Base-by-base conservation (phyloP, 2,797 vertebrate genomes). In the Chelidonichthys spinosus region DNA sequence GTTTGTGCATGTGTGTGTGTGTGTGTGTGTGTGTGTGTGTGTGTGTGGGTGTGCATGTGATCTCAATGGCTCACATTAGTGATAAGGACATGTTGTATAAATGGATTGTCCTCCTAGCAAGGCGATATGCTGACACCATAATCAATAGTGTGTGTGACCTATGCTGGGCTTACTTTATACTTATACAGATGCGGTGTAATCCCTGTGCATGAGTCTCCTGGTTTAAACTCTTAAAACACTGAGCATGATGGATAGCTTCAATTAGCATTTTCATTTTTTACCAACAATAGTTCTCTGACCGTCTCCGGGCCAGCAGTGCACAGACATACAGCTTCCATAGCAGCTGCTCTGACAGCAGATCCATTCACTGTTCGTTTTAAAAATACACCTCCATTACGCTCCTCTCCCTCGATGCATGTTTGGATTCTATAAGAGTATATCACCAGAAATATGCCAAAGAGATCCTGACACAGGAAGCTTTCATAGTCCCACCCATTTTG, bases 191-290 rank as follows among this genome's bases (percentile, higher is more conserved):
- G 43, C 14, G 40, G 58, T 75, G 50, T 42, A 63, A 37, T 54
- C 32, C 17, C n/a, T 42, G 50, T 11, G 7, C 50, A 60, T 53
- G 58, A 36, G 36, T 55, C 11, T 64, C n/a, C 32, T 33, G 25
- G n/a, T 63, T 68, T 69, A 70, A 65, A 56, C 54, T 43, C 63
- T 66, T 58, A 40, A 63, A 64, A 70, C 49, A 58, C 25, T 39
- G 61, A 39, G 44, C 17, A n/a, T 40, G 43, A 74, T 56, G 46
- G 55, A 72, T 17, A 35, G 60, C 59, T 44, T 60, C 43, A 67
- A 72, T 84, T 79, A 77, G 53, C 66, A 72, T 84, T 76, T 66
- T 2, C 4, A 71, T 69, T 66, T 66, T 68, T 79, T 53, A 72
- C 53, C 43, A 64, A 52, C 58, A 68, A 44, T 54, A 35, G 25